Percentiles rank a stretch among this genome's conserved stretches.
These are phyloP conservation scores for Argya squamiceps DNA, from an alignment of 2,797 vertebrate species.

Conservation along the genomic window DNA sequence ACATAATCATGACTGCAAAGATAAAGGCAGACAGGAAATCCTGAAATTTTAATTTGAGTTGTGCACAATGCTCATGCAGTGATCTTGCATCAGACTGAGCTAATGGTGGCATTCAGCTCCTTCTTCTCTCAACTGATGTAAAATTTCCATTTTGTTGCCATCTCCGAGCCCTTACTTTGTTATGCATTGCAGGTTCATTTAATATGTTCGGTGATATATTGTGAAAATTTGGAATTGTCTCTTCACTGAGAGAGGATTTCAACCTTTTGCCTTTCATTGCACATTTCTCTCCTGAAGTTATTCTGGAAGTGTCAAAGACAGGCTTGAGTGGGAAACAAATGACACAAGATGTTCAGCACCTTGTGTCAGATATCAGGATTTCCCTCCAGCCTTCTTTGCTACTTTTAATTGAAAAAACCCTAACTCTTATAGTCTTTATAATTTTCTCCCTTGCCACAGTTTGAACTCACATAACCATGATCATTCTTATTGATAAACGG, in stretches of 20 bases:
- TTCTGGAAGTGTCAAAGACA: neutral
- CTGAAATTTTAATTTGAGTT: neutral
- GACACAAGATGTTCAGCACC: neutral
- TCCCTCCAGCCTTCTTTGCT: neutral
- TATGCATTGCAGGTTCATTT: neutral
- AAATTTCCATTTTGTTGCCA: neutral
- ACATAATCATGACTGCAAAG: neutral
- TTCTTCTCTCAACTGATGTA: neutral
- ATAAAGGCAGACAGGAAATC: neutral
- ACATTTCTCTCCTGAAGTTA: neutral
- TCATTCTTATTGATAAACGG: neutral
- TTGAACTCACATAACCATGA: neutral
- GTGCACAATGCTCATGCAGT: neutral
- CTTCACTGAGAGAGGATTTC: neutral
- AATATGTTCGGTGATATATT: neutral
- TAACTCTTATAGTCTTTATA: neutral
- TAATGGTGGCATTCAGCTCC: neutral
- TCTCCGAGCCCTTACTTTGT: neutral
- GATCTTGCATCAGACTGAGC: neutral
- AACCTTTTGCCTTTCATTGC: neutral
- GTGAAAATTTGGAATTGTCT: neutral
- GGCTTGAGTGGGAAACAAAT: neutral
- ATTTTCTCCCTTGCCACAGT: neutral
- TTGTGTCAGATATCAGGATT: neutral
- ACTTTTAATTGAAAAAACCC: neutral